phyloP scores from a whole-genome alignment of 30 jellyfish, hydroid and myxozoan species.

The Thelohanellus kitauei region DNA sequence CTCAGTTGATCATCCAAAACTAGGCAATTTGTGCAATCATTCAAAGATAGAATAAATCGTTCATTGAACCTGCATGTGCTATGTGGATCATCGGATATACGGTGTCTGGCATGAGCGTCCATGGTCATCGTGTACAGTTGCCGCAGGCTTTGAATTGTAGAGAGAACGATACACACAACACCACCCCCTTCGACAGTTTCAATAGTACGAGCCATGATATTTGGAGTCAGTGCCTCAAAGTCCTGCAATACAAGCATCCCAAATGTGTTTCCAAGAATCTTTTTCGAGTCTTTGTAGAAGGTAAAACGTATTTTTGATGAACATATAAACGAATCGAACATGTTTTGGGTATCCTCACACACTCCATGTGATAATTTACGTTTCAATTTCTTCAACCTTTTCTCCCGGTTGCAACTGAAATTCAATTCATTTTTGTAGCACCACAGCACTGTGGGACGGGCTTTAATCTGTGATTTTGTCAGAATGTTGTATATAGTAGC shows the following conservation, averaged over 20 bases:
- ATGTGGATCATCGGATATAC: neutral
- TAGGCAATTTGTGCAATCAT: constrained; percentile 41
- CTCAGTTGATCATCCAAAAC: constrained; percentile 60
- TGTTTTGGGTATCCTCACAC: constrained; percentile 46
- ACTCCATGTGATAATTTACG: constrained; percentile 55
- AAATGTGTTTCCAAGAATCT: constrained; percentile 54
- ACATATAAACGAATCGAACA: constrained; percentile 48
- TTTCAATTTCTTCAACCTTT: constrained; percentile 58
- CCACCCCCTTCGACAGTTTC: constrained; percentile 99
- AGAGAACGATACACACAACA: constrained; percentile 32
- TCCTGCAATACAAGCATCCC: constrained; percentile 88
- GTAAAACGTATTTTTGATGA: constrained; percentile 61
- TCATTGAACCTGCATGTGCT: neutral
- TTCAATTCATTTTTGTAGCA: constrained; percentile 86
- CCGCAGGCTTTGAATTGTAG: constrained; percentile 31
- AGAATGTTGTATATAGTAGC: constrained; percentile 68
- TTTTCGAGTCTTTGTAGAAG: constrained; percentile 53
- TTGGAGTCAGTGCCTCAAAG: constrained; percentile 85
- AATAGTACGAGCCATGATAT: constrained; percentile 57
- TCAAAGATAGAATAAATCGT: constrained; percentile 31
- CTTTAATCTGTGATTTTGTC: constrained; percentile 71
- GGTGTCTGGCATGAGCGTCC: constrained; percentile 10
- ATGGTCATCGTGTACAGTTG: constrained; percentile 65
- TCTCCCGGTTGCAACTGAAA: constrained; percentile 63
- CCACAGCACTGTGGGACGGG: constrained; percentile 90